Percentiles rank a stretch among this genome's conserved stretches.
phyloP scores from a whole-genome alignment of 2,797 vertebrate genomes.

The Periparus ater region DNA sequence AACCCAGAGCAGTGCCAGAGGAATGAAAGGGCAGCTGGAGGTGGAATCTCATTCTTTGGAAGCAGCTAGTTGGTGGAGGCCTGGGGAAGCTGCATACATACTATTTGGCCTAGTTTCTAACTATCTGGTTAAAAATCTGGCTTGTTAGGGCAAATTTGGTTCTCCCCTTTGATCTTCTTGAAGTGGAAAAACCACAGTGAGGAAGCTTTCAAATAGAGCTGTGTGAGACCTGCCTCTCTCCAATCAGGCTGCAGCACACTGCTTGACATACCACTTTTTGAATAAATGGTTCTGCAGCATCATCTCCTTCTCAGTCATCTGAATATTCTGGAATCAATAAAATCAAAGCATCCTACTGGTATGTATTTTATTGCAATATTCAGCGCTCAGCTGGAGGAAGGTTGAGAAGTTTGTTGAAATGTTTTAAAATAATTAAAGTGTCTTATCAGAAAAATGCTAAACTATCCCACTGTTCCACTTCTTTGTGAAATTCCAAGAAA shows the following conservation, averaged over 20 bases:
- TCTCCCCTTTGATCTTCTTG: not conserved
- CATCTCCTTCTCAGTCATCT: not conserved
- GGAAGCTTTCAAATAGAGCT: not conserved
- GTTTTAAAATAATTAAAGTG: not conserved
- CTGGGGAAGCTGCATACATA: not conserved
- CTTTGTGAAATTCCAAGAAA: not conserved
- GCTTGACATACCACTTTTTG: not conserved
- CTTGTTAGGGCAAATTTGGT: not conserved
- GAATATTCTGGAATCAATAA: not conserved
- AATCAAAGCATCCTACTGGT: not conserved
- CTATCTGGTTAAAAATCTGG: not conserved
- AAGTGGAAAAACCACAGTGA: not conserved
- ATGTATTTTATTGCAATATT: not conserved
- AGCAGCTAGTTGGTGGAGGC: not conserved
- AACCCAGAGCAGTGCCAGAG: not conserved
- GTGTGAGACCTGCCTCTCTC: not conserved
- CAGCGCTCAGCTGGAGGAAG: not conserved
- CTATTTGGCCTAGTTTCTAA: not conserved
- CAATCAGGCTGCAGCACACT: not conserved
- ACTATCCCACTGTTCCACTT: not conserved
- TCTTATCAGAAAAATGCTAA: not conserved
- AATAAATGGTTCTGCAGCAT: not conserved
- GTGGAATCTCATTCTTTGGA: not conserved
- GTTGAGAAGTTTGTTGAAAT: not conserved
- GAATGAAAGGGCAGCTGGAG: not conserved